Percentiles rank a stretch among this genome's conserved stretches.
Conservation (phyloP, 2,113 vertebrate genomes). For the Chionomys nivalis region DNA sequence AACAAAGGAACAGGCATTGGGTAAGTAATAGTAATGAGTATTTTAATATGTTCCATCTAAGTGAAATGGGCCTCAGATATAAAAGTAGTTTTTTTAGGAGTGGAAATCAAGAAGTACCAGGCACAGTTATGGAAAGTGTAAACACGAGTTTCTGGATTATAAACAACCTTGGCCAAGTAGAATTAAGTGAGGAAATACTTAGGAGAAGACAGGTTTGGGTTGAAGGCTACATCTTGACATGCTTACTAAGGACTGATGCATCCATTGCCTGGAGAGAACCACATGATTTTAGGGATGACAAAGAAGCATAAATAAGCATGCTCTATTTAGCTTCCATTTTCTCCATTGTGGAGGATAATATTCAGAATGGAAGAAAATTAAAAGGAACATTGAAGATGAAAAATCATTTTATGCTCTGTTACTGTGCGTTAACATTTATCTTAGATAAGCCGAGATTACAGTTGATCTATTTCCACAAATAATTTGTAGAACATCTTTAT, state of each 20-base stretch:
- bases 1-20: not conserved
- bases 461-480: constrained; percentile 24
- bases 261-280: not conserved
- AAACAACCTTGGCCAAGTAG: not conserved
- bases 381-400: constrained; percentile 14
- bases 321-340: not conserved
- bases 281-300: not conserved
- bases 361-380: not conserved
- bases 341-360: not conserved
- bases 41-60: not conserved
- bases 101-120: not conserved
- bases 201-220: not conserved
- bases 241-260: not conserved
- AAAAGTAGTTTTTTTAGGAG: not conserved
- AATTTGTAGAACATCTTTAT: not conserved
- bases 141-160: not conserved
- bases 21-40: not conserved
- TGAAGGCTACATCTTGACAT: not conserved
- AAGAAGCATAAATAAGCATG: not conserved
- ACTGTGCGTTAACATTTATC: not conserved
- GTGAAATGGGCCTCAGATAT: not conserved
- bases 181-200: not conserved
- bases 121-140: not conserved
- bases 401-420: not conserved
- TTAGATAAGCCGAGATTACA: not conserved